These are phyloP conservation scores for Myiagra hebetior DNA, from an alignment of 2,113 vertebrate genomes.

Conservation along the genomic window DNA sequence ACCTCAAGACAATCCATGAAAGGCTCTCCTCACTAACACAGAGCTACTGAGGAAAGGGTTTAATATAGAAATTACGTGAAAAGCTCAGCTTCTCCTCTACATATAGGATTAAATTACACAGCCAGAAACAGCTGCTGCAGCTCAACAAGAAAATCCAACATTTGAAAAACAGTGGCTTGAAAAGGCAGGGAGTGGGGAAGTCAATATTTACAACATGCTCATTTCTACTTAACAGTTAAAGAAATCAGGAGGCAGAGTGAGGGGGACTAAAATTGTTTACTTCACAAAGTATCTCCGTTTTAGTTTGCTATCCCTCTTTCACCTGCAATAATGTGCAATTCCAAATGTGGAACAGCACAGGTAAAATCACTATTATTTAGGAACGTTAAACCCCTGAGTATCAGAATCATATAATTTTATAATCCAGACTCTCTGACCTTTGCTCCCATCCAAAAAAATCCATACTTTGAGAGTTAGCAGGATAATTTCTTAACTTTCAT, in stretches of 20 bases:
- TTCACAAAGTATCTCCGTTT: background rate
- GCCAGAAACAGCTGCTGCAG: constrained; percentile 43
- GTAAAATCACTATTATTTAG: background rate
- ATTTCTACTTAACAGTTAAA: background rate
- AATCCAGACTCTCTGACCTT: background rate
- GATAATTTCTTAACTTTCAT: background rate
- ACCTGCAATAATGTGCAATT: background rate
- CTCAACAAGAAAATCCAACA: background rate
- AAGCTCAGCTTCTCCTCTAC: constrained; percentile 33
- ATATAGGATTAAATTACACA: constrained; percentile 51
- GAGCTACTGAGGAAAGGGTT: constrained; percentile 20
- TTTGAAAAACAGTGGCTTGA: constrained; percentile 30
- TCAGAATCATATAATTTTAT: background rate
- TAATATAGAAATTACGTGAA: constrained; percentile 43
- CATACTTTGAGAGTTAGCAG: background rate
- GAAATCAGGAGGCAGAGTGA: background rate
- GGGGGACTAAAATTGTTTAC: background rate
- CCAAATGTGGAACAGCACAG: background rate
- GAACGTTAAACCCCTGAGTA: background rate
- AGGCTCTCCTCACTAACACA: background rate
- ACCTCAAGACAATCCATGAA: constrained; percentile 18
- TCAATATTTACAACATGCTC: background rate
- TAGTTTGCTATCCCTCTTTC: background rate
- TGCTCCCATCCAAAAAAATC: fast-evolving
- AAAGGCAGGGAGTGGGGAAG: background rate